Evolutionary conservation across 1,140 invertebrate species (phyloP).

Genomic region (Drosophila pachea): DNA sequence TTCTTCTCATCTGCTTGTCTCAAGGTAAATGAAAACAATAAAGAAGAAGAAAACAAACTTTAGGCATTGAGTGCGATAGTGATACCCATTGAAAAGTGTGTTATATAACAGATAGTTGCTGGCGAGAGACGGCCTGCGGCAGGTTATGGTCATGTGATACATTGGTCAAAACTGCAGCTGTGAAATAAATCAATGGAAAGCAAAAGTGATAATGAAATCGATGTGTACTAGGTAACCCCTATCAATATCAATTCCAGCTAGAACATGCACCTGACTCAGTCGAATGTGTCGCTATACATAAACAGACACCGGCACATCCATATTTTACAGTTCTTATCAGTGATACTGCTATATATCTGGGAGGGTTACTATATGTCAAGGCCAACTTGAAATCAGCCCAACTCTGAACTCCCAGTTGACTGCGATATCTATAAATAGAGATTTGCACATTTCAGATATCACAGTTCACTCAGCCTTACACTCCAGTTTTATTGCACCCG

Average conservation of each 20-base stretch:
- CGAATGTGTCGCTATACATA: slow-evolving; percentile 1
- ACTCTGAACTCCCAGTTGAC: not conserved
- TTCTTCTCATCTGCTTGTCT: slow-evolving; percentile 54
- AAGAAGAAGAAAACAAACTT: no score
- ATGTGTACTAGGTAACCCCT: slow-evolving; percentile 14
- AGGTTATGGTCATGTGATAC: slow-evolving; percentile 34
- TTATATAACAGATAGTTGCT: slow-evolving; percentile 14
- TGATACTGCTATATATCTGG: slow-evolving; percentile 8
- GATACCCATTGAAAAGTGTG: not conserved
- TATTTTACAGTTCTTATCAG: slow-evolving; percentile 28
- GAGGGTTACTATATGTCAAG: slow-evolving; percentile 20
- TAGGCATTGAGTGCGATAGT: not conserved
- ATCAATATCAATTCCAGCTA: slow-evolving; percentile 42
- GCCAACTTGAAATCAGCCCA: slow-evolving; percentile 11
- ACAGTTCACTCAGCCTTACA: not conserved
- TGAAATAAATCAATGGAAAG: slow-evolving; percentile 36
- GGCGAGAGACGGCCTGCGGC: not conserved
- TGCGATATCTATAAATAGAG: not conserved
- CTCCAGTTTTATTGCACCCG: slow-evolving; percentile 18
- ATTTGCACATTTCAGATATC: slow-evolving; percentile 9
- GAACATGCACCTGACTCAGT: slow-evolving; percentile 9
- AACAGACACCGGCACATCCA: not conserved
- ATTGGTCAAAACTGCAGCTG: slow-evolving; percentile 25
- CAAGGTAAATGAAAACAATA: slow-evolving; percentile 51
- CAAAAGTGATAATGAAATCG: slow-evolving; percentile 31